phyloP scores from a whole-genome alignment of 2,888 invertebrate species.

The Tipula vernalis region DNA sequence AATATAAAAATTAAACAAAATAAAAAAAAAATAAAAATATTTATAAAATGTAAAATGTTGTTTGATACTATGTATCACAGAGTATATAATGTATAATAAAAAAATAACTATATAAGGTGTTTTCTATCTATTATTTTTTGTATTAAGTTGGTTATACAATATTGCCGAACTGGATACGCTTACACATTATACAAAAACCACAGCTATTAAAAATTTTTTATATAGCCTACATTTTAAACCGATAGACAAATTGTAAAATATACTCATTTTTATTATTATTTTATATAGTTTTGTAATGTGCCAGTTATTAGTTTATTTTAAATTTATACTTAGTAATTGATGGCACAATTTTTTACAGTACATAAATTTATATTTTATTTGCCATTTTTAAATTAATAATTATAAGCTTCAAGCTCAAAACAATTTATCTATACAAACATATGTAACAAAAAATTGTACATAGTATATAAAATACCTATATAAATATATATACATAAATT shows the following conservation, averaged over 20 bases:
- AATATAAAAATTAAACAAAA: background rate
- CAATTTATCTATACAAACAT: background rate
- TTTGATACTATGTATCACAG: constrained; percentile 10
- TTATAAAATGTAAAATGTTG: background rate
- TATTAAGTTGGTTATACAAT: background rate
- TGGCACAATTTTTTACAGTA: background rate
- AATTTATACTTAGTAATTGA: background rate
- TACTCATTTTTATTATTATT: background rate
- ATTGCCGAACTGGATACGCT: background rate
- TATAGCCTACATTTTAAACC: background rate
- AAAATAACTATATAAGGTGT: background rate
- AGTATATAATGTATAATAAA: background rate
- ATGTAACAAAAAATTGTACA: background rate
- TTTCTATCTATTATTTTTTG: background rate
- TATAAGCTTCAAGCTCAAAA: background rate
- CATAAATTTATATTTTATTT: background rate
- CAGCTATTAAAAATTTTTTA: background rate
- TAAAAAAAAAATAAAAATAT: background rate
- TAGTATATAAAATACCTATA: background rate
- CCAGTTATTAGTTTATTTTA: background rate
- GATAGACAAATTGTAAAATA: background rate
- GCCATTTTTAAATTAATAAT: background rate
- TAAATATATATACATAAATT: background rate
- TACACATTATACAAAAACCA: background rate
- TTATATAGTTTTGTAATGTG: background rate